Percentiles rank a stretch among this genome's conserved stretches.
phyloP scores from a whole-genome alignment of 2,113 vertebrate genomes.

The Gnathonemus longibarbis region DNA sequence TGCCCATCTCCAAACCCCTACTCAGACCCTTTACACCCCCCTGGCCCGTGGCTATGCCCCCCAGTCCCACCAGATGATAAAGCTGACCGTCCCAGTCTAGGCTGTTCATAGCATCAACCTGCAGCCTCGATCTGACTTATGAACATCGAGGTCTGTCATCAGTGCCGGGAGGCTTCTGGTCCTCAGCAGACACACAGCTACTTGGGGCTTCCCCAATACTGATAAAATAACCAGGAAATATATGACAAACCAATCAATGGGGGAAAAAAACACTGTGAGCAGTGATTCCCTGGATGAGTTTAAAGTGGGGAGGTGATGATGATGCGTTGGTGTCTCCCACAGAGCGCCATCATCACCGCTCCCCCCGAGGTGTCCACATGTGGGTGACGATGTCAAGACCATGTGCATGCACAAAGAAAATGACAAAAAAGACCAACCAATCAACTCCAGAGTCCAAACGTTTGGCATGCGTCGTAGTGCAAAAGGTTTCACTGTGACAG shows the following conservation, averaged over 20 bases:
- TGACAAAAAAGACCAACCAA: background rate
- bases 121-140: background rate
- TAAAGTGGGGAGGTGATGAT: background rate
- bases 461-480: constrained; percentile 13
- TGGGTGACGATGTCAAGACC: background rate
- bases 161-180: background rate
- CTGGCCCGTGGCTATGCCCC: background rate
- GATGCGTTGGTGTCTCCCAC: background rate
- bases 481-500: background rate
- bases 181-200: background rate
- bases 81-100: background rate
- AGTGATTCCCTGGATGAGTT: background rate
- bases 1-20: background rate
- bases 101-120: background rate
- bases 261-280: background rate
- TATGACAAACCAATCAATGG: constrained; percentile 3
- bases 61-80: background rate
- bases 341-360: background rate
- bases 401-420: constrained; percentile 16
- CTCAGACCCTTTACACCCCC: background rate
- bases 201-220: background rate
- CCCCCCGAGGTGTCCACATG: background rate
- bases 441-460: constrained; percentile 13
- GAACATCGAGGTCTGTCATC: background rate
- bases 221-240: constrained; percentile 8